phyloP scores from a whole-genome alignment of 2,888 invertebrate species.

The Orthosia incerta region DNA sequence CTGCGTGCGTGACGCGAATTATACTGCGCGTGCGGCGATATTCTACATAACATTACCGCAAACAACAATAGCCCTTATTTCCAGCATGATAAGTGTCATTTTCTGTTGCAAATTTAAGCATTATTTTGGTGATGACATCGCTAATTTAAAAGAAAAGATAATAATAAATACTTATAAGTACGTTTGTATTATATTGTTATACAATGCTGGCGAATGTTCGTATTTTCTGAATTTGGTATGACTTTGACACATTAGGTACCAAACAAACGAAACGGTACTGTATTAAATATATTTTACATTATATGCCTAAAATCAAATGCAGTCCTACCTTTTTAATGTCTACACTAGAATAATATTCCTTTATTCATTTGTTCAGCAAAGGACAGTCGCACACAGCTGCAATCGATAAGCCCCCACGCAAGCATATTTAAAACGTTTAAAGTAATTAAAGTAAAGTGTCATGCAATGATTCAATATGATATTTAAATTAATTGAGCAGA shows the following conservation, averaged over 20 bases:
- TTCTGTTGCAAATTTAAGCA: background rate
- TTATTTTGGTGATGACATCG: slow-evolving; percentile 65
- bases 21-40: slow-evolving; percentile 45
- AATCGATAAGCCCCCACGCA: slow-evolving; percentile 19
- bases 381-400: slow-evolving; percentile 25
- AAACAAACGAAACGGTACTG: background rate
- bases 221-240: slow-evolving; percentile 24
- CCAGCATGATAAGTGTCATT: background rate
- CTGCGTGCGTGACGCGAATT: slow-evolving; percentile 81
- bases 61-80: slow-evolving; percentile 40
- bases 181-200: slow-evolving; percentile 52
- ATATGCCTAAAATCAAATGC: background rate
- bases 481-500: slow-evolving; percentile 72
- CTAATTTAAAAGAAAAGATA: slow-evolving; percentile 67
- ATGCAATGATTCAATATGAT: slow-evolving; percentile 66
- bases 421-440: slow-evolving; percentile 49
- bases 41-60: slow-evolving; percentile 46
- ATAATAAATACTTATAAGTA: slow-evolving; percentile 65
- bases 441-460: slow-evolving; percentile 65
- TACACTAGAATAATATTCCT: slow-evolving; percentile 6
- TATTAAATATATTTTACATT: background rate
- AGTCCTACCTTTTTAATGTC: background rate
- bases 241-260: slow-evolving; percentile 17
- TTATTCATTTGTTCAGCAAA: slow-evolving; percentile 9
- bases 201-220: slow-evolving; percentile 29